Conservation (phyloP, 2,797 vertebrate species). For the Valencia hispanica region DNA sequence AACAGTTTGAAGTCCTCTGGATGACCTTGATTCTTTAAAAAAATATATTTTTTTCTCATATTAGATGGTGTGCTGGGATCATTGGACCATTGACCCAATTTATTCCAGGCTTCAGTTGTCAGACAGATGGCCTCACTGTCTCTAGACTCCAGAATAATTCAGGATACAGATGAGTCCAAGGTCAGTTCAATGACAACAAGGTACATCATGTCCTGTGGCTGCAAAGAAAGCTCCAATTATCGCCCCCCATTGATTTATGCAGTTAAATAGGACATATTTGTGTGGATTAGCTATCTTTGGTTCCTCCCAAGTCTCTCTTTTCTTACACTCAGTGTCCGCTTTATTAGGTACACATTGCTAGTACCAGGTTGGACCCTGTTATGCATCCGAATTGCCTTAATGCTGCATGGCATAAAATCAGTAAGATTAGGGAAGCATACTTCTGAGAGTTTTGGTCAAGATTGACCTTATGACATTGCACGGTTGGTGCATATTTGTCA, state of each 20-base stretch:
- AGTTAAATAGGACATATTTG: not conserved
- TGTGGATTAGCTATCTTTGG: not conserved
- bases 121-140: conserved; percentile 10
- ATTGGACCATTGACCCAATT: conserved; percentile 9
- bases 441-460: not conserved
- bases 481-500: not conserved
- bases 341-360: not conserved
- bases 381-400: not conserved
- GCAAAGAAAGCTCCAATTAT: not conserved
- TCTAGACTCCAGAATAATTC: conserved; percentile 8
- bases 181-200: conserved; percentile 3
- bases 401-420: not conserved
- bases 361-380: not conserved
- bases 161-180: conserved; percentile 2
- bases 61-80: conserved; percentile 10
- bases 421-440: not conserved
- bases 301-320: not conserved
- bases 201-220: conserved; percentile 1
- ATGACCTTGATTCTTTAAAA: conserved; percentile 2
- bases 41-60: not conserved
- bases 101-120: conserved; percentile 7
- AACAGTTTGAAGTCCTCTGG: not conserved
- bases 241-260: not conserved
- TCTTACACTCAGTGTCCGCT: not conserved
- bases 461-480: not conserved